Conservation (phyloP, 2,888 invertebrate genomes). For the Ditylenchus weischeri region DNA sequence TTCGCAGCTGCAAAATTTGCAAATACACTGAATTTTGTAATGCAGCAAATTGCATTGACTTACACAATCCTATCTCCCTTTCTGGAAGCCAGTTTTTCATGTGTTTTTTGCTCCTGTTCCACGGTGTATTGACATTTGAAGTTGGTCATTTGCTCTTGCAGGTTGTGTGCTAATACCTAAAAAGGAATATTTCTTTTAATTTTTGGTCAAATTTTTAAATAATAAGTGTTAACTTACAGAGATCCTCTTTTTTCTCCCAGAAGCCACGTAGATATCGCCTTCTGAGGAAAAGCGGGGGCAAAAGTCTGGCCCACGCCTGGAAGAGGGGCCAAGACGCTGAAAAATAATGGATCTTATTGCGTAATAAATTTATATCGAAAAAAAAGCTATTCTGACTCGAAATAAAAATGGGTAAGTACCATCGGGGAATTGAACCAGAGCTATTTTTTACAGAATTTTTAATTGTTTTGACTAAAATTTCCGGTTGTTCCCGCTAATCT, state of each 20-base stretch:
- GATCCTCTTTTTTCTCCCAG: slow-evolving; percentile 58
- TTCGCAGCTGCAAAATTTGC: slow-evolving; percentile 43
- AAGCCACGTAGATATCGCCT: slow-evolving; percentile 59
- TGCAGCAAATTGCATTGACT: not conserved
- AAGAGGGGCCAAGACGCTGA: slow-evolving; percentile 39
- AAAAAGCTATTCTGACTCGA: too few species aligned
- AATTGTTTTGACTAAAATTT: too few species aligned
- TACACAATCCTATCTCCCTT: slow-evolving; percentile 31
- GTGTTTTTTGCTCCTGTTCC: slow-evolving; percentile 26
- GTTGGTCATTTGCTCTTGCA: slow-evolving; percentile 54
- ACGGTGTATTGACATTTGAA: slow-evolving; percentile 49
- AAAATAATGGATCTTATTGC: too few species aligned
- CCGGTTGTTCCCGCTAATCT: too few species aligned
- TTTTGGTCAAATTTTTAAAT: too few species aligned
- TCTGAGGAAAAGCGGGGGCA: slow-evolving; percentile 46
- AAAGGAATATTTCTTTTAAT: too few species aligned
- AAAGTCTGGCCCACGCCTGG: slow-evolving; percentile 54
- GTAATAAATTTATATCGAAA: too few species aligned
- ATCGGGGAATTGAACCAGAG: too few species aligned
- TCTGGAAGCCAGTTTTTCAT: slow-evolving; percentile 32
- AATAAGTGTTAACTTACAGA: too few species aligned
- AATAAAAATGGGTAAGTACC: too few species aligned
- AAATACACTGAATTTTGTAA: not conserved
- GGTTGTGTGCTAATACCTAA: slow-evolving; percentile 58
- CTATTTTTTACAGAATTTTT: too few species aligned